phyloP scores from a whole-genome alignment of 2,113 vertebrate genomes.

The Corvus moneduloides region DNA sequence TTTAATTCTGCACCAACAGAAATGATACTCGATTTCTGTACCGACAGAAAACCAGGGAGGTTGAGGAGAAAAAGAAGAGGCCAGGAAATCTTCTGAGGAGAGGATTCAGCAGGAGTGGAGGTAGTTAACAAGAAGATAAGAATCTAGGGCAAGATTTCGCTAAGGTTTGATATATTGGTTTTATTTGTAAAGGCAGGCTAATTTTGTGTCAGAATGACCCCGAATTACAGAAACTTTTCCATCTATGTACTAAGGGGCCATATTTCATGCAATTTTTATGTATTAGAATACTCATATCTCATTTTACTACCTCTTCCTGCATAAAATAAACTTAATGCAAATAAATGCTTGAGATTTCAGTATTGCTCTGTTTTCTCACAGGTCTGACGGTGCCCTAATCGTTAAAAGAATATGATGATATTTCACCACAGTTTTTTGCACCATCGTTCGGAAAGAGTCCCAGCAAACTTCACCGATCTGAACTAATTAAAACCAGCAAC shows the following conservation, averaged over 20 bases:
- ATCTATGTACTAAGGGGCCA: background rate
- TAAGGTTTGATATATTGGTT: conserved; percentile 6
- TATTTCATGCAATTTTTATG: conserved; percentile 17
- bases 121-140: conserved; percentile 14
- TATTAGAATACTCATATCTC: background rate
- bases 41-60: background rate
- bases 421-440: background rate
- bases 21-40: background rate
- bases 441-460: background rate
- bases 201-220: conserved; percentile 63
- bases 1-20: background rate
- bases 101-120: background rate
- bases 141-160: conserved; percentile 16
- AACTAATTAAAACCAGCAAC: background rate
- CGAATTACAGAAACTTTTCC: conserved; percentile 37
- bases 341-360: background rate
- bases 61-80: background rate
- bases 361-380: background rate
- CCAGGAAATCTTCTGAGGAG: background rate
- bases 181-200: conserved; percentile 14
- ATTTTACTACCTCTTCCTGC: background rate
- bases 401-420: background rate
- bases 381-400: background rate
- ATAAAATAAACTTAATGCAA: background rate
- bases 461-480: background rate